Base-by-base conservation (phyloP, 2,797 vertebrate species). In the Argyrosomus regius region DNA sequence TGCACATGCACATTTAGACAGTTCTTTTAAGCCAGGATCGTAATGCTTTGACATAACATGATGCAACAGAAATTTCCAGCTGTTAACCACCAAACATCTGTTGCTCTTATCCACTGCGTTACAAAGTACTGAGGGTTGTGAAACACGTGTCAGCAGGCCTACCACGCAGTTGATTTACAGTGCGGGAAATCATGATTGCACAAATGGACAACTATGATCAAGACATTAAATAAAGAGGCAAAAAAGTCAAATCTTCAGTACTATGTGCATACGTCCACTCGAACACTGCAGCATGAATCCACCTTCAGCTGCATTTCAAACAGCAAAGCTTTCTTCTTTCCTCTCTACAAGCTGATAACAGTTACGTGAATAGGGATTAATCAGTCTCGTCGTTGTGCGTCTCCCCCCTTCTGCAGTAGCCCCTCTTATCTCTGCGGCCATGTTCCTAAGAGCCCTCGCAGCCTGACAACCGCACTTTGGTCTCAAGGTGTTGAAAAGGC, bases 401-500 rank as follows among this genome's bases (percentile, higher is more conserved):
- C 57, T 73, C 81, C 64, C 60, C 9, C 84, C 73, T 69, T 81
- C 60, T 84, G 88, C 79, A 17, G 87, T 80, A 85, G 89, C 85
- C 72, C 10, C 20, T 79, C 84, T 93, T 94, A 91, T 94, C 93
- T 89, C 69, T 54, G 72, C 77, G 28, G 80, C 84, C 76, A 77
- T 84, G 90, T 77, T 89, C 90, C 83, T 86, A 82, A 76, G 85
- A 85, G 82, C 60, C 86, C 68, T 71, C 70, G 64, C 70, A 5
- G 76, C 43, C 83, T 82, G 89, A 95, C 90, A 93, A 83, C 81
- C 56, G 61, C 31, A 72, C 84, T 88, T 82, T 81, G 70, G 81
- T 77, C 82, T 76, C 20, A 48, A 93, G 83, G 92, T 92, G 92
- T 88, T 80, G 85, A 92, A 93, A 92, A 83, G 49, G 80, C 60